Evolutionary conservation across 2,888 invertebrate species (phyloP).

Genomic region (Merodon equestris): DNA sequence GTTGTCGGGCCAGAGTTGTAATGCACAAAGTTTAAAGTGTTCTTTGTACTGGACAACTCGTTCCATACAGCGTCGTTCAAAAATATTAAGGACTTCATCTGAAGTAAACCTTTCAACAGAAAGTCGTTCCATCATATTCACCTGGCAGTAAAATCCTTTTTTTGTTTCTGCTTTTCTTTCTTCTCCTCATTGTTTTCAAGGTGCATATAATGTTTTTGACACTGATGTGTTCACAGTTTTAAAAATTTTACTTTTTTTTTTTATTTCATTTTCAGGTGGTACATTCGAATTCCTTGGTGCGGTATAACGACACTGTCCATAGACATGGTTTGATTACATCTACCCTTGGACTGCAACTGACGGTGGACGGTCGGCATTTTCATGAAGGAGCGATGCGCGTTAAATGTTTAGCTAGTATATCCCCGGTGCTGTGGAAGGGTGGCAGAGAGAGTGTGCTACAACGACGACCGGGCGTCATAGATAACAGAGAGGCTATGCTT

Average conservation of each 20-base stretch:
- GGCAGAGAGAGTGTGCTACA: slow-evolving; percentile 82
- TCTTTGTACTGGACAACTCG: neutral
- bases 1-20: slow-evolving; percentile 18
- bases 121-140: too few relatives aligned
- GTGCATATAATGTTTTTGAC: slow-evolving; percentile 3
- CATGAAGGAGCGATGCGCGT: slow-evolving; percentile 82
- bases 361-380: slow-evolving; percentile 81
- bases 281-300: slow-evolving; percentile 79
- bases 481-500: slow-evolving; percentile 82
- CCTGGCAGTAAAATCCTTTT: neutral
- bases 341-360: slow-evolving; percentile 81
- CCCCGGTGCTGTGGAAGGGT: slow-evolving; percentile 82
- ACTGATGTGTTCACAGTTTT: neutral
- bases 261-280: slow-evolving; percentile 78
- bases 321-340: slow-evolving; percentile 82
- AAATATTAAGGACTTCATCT: slow-evolving; percentile 18
- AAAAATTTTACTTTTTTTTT: slow-evolving; percentile 28
- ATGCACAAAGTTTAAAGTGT: slow-evolving; percentile 28
- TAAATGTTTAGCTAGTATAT: slow-evolving; percentile 82
- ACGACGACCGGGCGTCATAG: slow-evolving; percentile 80
- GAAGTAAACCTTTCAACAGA: slow-evolving; percentile 5
- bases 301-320: slow-evolving; percentile 81
- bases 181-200: neutral
- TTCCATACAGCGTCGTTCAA: slow-evolving; percentile 4
- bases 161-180: too few relatives aligned